Percentiles rank a stretch among this genome's conserved stretches.
Conservation (phyloP, 1,140 invertebrate species). For the Aphelinus certus region DNA sequence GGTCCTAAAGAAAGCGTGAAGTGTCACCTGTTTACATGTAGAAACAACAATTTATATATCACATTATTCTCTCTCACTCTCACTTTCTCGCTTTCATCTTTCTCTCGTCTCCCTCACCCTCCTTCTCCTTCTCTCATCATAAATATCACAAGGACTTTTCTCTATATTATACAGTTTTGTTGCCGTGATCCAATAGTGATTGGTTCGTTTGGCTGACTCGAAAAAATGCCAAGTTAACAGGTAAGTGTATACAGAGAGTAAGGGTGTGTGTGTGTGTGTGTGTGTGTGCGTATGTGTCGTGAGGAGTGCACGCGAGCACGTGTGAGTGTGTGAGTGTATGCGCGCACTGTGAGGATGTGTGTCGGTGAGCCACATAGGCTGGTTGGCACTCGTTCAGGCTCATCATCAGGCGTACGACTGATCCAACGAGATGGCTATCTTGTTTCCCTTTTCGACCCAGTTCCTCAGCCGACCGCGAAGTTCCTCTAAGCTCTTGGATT, state of each 20-base stretch:
- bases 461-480: conserved; percentile 82
- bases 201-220: conserved; percentile 30
- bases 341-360: background rate
- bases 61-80: background rate
- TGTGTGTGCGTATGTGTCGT: background rate
- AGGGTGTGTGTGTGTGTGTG: background rate
- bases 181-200: conserved; percentile 14
- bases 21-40: background rate
- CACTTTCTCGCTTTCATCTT: conserved; percentile 4
- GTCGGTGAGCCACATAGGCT: background rate
- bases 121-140: background rate
- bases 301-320: background rate
- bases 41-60: conserved; percentile 21
- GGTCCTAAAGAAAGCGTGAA: conserved; percentile 1
- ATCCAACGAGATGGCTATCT: conserved; percentile 68
- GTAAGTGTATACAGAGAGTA: background rate
- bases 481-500: conserved; percentile 88
- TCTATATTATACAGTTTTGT: conserved; percentile 28
- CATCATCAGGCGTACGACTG: conserved; percentile 56
- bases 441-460: conserved; percentile 83
- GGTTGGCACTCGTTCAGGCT: conserved; percentile 30
- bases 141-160: conserved; percentile 37
- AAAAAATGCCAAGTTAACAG: conserved; percentile 28
- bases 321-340: background rate
- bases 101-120: background rate